Conservation (phyloP, 2,113 vertebrate genomes). For the Steatornis caripensis region DNA sequence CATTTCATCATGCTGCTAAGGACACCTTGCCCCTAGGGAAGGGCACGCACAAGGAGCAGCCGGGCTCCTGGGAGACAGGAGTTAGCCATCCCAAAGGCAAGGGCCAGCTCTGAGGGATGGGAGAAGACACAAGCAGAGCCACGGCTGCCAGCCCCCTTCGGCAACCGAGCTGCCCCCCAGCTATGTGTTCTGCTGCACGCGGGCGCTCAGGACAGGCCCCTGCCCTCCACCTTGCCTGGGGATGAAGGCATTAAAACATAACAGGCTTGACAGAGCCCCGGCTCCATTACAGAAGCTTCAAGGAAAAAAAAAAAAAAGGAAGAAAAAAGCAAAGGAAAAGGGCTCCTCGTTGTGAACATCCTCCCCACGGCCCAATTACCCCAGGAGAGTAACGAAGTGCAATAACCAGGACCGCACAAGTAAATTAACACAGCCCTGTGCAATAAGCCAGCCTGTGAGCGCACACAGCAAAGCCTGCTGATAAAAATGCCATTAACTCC, state of each 20-base stretch:
- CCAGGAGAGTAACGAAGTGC: neutral
- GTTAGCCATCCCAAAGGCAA: neutral
- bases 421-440: neutral
- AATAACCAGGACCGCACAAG: neutral
- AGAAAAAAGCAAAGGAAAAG: neutral
- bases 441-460: neutral
- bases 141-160: neutral
- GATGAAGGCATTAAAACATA: fast-evolving
- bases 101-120: neutral
- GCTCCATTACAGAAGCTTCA: neutral
- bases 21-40: neutral
- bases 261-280: neutral
- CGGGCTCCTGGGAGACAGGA: neutral
- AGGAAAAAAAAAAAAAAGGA: no score
- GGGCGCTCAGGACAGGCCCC: fast-evolving
- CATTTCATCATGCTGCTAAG: neutral
- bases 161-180: fast-evolving
- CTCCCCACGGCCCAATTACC: neutral
- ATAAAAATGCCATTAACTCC: neutral
- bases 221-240: fast-evolving
- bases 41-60: neutral
- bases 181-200: fast-evolving
- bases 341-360: neutral
- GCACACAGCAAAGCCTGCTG: neutral
- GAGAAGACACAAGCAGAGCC: neutral